Percentiles rank a stretch among this genome's conserved stretches.
Conservation (phyloP, 1,140 invertebrate species). For the Neocloeon triangulifer region DNA sequence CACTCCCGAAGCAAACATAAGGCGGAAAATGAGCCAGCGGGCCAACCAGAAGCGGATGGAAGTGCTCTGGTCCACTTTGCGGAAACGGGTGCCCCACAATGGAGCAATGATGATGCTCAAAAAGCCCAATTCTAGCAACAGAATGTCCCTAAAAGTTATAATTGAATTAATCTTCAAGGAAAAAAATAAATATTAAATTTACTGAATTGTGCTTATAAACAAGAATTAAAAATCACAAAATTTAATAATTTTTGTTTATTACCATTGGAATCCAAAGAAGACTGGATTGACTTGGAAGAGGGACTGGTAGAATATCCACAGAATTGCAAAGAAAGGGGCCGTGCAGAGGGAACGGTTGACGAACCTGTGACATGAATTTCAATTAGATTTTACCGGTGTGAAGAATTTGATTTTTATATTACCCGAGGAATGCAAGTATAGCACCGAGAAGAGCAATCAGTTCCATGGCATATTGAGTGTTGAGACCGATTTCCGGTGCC, state of each 20-base stretch:
- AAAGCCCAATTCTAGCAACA: conserved; percentile 55
- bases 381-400: not conserved
- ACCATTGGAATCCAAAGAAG: conserved; percentile 57
- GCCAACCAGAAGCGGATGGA: conserved; percentile 44
- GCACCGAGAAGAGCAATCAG: conserved; percentile 40
- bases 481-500: conserved; percentile 38
- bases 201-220: too few relatives aligned
- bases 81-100: conserved; percentile 17
- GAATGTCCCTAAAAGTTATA: conserved; percentile 33
- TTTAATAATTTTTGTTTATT: conserved; percentile 2
- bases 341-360: conserved; percentile 36
- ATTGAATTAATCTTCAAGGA: not conserved
- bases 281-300: conserved; percentile 54
- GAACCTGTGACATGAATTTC: conserved; percentile 20
- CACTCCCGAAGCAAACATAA: conserved; percentile 52
- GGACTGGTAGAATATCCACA: conserved; percentile 56
- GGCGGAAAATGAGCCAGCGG: conserved; percentile 53
- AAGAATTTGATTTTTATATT: conserved; percentile 11
- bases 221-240: conserved; percentile 3
- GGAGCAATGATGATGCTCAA: conserved; percentile 50
- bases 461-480: conserved; percentile 46
- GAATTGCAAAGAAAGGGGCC: conserved; percentile 30
- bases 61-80: conserved; percentile 20
- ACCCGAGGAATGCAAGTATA: conserved; percentile 39
- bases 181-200: too few relatives aligned